Base-by-base conservation (phyloP, 1,140 invertebrate species). In the Cotesia typhae region DNA sequence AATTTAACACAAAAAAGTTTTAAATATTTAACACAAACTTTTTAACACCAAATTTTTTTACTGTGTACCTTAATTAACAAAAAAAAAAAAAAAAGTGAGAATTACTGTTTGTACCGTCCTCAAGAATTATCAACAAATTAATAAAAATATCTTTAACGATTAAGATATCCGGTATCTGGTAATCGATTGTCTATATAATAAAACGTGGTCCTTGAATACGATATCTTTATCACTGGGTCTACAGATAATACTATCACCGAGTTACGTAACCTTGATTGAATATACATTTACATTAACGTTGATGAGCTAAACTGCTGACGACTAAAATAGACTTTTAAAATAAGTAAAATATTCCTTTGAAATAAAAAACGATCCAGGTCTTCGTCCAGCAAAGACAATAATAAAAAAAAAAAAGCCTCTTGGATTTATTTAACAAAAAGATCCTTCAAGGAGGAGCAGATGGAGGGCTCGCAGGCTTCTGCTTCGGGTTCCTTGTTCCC, bases 371-470 rank as follows among this genome's bases (percentile, higher is more conserved):
- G 10, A 9, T 55, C 74, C 10, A 75, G 71, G 65, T 75, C 79
- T 79, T 78, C 41, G 79, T 60, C 77, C 79, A 67, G 79, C 78
- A 76, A 77, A 80, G 78, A 75, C 67, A 10, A 36, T 36, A 36
- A 60, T 60, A 60, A 28, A 28, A 61, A 12, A 61, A 61, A 65
- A 65, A 14, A 28, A 41, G n/a, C 14, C 4, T 10, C n/a, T 63
- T 10, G 2, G 4, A 67, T 82, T 87, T 90, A 93, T 88, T 93
- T 93, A 41, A 94, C 93, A 82, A 95, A 94, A 5, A 95, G 89
- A 82, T 94, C 93, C 83, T 94, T 94, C 9, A 95, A 86, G 7
- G 93, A 93, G 51, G 93, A 92, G 83, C 93, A 94, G 63, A 94
- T 88, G 12, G 91, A 91, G 20, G 91, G 89, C 70, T 94, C 93